Conservation (phyloP, 2,888 invertebrate genomes). For the Melanostoma mellinum region DNA sequence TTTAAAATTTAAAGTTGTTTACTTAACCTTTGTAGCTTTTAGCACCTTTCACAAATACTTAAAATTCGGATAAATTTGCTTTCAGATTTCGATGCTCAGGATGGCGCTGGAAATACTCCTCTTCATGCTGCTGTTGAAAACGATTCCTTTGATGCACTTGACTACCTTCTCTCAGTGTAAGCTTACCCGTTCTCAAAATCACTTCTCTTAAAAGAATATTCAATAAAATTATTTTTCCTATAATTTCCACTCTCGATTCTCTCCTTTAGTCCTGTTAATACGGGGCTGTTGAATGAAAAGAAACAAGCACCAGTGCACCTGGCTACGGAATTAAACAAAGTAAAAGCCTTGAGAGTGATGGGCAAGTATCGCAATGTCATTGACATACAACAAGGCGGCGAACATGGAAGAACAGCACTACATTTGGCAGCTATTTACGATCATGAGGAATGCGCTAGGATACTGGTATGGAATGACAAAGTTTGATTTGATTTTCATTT, state of each 20-base stretch:
- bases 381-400: constrained; percentile 89
- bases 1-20: background rate
- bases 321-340: constrained; percentile 90
- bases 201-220: constrained; percentile 3
- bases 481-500: constrained; percentile 32
- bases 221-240: constrained; percentile 14
- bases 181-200: constrained; percentile 76
- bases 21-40: constrained; percentile 31
- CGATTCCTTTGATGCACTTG: constrained; percentile 87
- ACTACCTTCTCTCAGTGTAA: constrained; percentile 89
- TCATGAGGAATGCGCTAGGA: constrained; percentile 90
- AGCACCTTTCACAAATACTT: constrained; percentile 1
- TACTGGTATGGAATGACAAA: constrained; percentile 85
- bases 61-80: constrained; percentile 25
- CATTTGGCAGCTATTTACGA: constrained; percentile 93
- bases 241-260: constrained; percentile 8
- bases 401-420: constrained; percentile 90
- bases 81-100: constrained; percentile 88
- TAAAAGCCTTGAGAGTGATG: constrained; percentile 87
- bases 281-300: constrained; percentile 88
- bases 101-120: constrained; percentile 90
- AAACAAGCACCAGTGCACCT: constrained; percentile 91
- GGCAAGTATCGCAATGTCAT: constrained; percentile 87
- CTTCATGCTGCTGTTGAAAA: constrained; percentile 91
- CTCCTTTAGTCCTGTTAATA: constrained; percentile 85